phyloP scores from a whole-genome alignment of 2,797 vertebrate species.

The Acanthiza pusilla region DNA sequence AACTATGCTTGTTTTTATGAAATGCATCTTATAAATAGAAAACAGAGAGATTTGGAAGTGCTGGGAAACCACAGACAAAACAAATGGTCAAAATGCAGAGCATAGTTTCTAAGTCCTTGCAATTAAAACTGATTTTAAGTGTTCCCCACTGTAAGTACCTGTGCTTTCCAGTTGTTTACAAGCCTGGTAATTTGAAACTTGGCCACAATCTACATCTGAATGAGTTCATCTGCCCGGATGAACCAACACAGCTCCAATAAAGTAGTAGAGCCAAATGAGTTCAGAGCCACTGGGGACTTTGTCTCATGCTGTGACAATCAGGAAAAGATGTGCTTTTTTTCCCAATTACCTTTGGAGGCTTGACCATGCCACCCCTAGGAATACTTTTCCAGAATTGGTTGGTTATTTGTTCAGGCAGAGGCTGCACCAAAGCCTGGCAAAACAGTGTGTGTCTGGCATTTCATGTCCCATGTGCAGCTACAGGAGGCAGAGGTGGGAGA shows the following conservation, averaged over 20 bases:
- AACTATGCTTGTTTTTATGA: neutral
- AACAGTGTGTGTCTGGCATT: neutral
- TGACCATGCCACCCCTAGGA: neutral
- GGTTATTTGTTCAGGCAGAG: neutral
- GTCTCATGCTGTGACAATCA: neutral
- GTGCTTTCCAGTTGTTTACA: neutral
- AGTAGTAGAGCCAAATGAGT: neutral
- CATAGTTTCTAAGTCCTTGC: neutral
- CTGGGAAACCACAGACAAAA: neutral
- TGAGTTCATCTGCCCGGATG: neutral
- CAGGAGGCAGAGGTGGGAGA: neutral
- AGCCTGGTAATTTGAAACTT: neutral
- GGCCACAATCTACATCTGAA: neutral
- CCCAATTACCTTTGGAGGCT: neutral
- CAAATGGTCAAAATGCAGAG: neutral
- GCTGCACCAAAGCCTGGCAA: rapidly evolving
- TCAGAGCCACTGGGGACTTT: neutral
- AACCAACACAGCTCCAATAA: neutral
- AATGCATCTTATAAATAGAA: neutral
- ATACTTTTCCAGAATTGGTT: rapidly evolving
- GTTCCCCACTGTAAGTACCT: neutral
- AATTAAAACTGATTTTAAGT: neutral
- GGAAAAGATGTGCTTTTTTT: rapidly evolving
- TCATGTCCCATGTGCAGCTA: rapidly evolving
- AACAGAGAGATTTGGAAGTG: neutral